Conservation (phyloP, 2,888 invertebrate species). For the Cosmia trapezina region DNA sequence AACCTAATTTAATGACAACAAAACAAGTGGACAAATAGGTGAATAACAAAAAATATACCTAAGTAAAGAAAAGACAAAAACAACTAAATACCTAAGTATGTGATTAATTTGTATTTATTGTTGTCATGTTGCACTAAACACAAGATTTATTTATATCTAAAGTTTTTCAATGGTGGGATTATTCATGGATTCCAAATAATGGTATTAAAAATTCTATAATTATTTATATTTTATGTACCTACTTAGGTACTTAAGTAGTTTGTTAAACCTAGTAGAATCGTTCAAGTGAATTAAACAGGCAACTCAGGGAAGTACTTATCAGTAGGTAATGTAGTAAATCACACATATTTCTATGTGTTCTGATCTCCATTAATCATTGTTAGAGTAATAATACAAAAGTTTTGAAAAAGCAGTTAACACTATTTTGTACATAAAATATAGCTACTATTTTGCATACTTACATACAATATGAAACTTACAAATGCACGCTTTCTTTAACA, state of each 20-base stretch:
- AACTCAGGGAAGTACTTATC: no score
- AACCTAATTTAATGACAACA: conserved; percentile 3
- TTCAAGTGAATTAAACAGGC: not conserved
- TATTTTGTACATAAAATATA: conserved; percentile 18
- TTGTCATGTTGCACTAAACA: conserved; percentile 47
- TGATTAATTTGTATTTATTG: conserved; percentile 27
- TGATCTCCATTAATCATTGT: no score
- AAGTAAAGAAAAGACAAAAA: conserved; percentile 12
- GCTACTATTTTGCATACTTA: conserved; percentile 9
- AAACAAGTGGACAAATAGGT: conserved; percentile 10
- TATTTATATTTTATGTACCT: no score
- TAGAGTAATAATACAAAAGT: no score
- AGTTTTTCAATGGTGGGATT: conserved; percentile 61
- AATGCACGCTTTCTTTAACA: conserved; percentile 17
- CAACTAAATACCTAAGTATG: not conserved
- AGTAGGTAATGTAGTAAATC: no score
- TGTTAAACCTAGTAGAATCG: not conserved
- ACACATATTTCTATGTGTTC: no score
- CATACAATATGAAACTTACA: conserved; percentile 43
- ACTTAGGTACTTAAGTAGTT: not conserved
- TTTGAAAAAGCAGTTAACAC: not conserved
- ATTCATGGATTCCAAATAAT: conserved; percentile 40
- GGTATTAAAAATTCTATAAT: not conserved
- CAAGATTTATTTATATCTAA: conserved; percentile 28
- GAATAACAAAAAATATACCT: conserved; percentile 15